Percentiles rank a stretch among this genome's conserved stretches.
Conservation (phyloP, 1,140 invertebrate species). For the Lucilia sericata region DNA sequence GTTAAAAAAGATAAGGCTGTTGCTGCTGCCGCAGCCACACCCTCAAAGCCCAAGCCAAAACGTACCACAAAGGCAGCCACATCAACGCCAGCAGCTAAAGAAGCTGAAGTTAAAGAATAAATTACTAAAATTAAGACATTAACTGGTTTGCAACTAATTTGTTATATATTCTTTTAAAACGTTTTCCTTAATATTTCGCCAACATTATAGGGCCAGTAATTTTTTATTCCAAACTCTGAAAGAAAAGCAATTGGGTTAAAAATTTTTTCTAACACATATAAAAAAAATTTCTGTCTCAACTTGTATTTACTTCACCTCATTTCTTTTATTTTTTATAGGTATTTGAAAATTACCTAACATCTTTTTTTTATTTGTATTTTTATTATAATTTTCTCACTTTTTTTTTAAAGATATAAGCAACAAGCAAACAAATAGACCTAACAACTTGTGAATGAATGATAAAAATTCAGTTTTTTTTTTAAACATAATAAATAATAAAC, state of each 20-base stretch:
- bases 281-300: too few relatives aligned
- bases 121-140: not conserved
- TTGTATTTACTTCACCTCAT: not conserved
- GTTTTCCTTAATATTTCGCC: not conserved
- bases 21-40: not conserved
- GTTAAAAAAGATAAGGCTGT: not conserved
- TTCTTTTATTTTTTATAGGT: not conserved
- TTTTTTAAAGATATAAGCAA: not conserved
- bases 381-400: constrained; percentile 5
- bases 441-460: not conserved
- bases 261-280: too few relatives aligned
- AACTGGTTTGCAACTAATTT: not conserved
- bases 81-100: not conserved
- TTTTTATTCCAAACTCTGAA: not conserved
- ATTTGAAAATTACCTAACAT: not conserved
- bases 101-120: constrained; percentile 35
- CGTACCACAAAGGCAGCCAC: not conserved
- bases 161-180: constrained; percentile 2
- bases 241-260: too few relatives aligned
- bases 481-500: not conserved
- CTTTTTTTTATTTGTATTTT: constrained; percentile 3
- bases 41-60: not conserved
- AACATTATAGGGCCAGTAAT: not conserved
- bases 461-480: not conserved
- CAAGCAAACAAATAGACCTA: constrained; percentile 6